Conservation (phyloP, 1,140 invertebrate genomes). For the Holcopasites calliopsidis region DNA sequence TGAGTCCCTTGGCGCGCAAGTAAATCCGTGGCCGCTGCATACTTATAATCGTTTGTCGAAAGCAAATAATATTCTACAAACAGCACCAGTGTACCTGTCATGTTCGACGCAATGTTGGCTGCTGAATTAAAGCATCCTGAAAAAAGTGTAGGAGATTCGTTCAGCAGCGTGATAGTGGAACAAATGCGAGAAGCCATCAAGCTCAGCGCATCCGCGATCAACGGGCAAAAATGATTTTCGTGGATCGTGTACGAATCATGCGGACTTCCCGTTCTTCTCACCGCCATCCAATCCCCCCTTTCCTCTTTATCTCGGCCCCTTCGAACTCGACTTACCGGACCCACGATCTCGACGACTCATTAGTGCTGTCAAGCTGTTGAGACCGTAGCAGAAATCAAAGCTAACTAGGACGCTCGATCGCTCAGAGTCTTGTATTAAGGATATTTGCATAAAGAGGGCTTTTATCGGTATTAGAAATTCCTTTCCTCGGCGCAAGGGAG, state of each 20-base stretch:
- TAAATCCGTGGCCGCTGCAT: neutral
- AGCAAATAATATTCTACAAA: too few relatives aligned
- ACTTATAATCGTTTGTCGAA: neutral
- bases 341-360: constrained; percentile 41
- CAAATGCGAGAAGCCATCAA: neutral
- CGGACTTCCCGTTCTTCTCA: constrained; percentile 8
- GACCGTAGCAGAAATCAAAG: constrained; percentile 37
- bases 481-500: constrained; percentile 2
- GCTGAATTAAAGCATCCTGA: too few relatives aligned
- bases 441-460: constrained; percentile 40
- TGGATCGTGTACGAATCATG: neutral
- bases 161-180: neutral
- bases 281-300: neutral
- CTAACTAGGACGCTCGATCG: constrained; percentile 48
- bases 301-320: constrained; percentile 9
- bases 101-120: too few relatives aligned
- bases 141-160: neutral
- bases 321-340: constrained; percentile 26
- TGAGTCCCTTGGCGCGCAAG: neutral
- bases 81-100: too few relatives aligned
- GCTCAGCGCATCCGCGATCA: neutral
- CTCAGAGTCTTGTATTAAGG: constrained; percentile 39
- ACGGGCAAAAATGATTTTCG: neutral
- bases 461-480: constrained; percentile 47
- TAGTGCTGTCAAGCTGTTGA: constrained; percentile 44